A percentile compares a stretch with the other conserved stretches of the same genome.
Conservation (phyloP, 2,797 vertebrate species). For the Catostomus latipinnis region DNA sequence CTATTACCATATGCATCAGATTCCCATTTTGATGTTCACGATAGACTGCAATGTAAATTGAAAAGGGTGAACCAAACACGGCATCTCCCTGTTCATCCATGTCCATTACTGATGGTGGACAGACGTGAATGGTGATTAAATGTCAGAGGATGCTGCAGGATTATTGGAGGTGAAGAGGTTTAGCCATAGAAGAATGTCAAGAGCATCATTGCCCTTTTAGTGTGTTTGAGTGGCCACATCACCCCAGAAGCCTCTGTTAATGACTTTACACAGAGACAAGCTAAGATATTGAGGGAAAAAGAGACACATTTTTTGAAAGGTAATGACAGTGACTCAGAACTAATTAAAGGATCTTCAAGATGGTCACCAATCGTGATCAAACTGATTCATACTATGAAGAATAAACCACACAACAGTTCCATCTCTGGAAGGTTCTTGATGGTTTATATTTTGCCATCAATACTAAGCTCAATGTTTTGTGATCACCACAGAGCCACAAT, state of each 20-base stretch:
- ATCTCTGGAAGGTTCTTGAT: no score
- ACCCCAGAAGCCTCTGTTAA: constrained; percentile 60
- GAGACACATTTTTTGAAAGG: constrained; percentile 54
- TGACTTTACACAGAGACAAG: constrained; percentile 63
- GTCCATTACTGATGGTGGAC: constrained; percentile 46
- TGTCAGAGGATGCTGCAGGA: constrained; percentile 59
- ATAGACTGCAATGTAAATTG: constrained; percentile 10
- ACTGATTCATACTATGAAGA: neutral
- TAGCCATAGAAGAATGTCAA: constrained; percentile 59
- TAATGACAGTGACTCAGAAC: constrained; percentile 38
- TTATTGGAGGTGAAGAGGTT: constrained; percentile 63
- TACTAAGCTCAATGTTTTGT: no score
- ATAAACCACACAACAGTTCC: neutral
- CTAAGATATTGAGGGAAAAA: neutral
- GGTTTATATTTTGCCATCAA: no score
- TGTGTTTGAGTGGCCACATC: constrained; percentile 61
- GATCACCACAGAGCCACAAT: no score
- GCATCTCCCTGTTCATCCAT: neutral
- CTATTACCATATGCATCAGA: constrained; percentile 8
- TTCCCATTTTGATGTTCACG: constrained; percentile 9
- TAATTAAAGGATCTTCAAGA: constrained; percentile 29
- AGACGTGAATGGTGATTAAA: constrained; percentile 64
- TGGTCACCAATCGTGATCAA: constrained; percentile 14
- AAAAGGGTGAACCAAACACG: constrained; percentile 7
- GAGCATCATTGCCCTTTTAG: constrained; percentile 60